These are phyloP conservation scores for Aphodius granarius DNA, from an alignment of 2,888 invertebrate species.

Conservation along the genomic window DNA sequence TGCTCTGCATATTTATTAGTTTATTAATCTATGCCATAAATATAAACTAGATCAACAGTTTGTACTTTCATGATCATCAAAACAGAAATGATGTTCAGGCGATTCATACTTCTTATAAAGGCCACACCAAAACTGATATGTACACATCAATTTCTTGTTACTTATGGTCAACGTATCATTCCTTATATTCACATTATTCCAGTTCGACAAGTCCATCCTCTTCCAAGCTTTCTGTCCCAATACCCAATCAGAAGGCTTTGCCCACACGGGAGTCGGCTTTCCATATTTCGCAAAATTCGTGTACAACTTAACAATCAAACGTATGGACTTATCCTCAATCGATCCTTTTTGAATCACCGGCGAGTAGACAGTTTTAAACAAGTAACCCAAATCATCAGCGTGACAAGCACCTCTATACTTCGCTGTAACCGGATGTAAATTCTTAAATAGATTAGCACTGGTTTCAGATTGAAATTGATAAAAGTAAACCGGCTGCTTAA, in stretches of 20 bases:
- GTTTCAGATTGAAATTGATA: conserved; percentile 19
- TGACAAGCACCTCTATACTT: conserved; percentile 13
- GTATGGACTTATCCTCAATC: background rate
- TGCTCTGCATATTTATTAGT: no score
- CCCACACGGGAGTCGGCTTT: background rate
- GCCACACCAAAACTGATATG: background rate
- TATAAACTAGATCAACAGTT: no score
- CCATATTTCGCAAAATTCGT: background rate
- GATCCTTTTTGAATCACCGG: background rate
- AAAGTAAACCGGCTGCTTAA: conserved; percentile 11
- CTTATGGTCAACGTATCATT: background rate
- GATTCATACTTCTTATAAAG: background rate
- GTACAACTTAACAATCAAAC: background rate
- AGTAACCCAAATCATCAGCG: conserved; percentile 17
- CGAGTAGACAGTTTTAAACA: background rate
- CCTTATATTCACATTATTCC: background rate
- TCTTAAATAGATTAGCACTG: conserved; percentile 15
- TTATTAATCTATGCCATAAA: no score
- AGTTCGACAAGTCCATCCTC: background rate
- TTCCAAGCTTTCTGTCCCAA: background rate
- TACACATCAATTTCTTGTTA: background rate
- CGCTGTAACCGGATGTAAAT: conserved; percentile 16
- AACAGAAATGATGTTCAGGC: background rate
- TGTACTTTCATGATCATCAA: no score
- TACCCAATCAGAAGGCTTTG: no score